Percentiles rank a stretch among this genome's conserved stretches.
Evolutionary conservation across 2,797 vertebrate species (phyloP).

Genomic region (Arnoldichthys spilopterus): DNA sequence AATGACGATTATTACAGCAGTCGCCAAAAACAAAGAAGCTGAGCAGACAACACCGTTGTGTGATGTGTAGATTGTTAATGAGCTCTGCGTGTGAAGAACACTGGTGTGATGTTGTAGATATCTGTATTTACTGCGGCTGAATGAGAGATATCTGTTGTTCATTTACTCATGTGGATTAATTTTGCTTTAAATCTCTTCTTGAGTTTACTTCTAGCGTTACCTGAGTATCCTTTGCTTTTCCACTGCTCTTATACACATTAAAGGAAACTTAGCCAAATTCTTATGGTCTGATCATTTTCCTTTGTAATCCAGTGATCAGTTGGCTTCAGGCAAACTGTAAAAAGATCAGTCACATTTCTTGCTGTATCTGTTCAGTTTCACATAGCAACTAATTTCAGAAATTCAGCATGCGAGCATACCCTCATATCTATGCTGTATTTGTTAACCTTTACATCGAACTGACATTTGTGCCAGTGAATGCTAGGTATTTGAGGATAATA

Average conservation of each 20-base stretch:
- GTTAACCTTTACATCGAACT: too few relatives aligned
- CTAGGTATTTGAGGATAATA: too few relatives aligned
- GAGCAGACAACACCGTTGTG: constrained; percentile 20
- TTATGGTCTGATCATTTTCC: background rate
- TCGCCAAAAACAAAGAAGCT: constrained; percentile 30
- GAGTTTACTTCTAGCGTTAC: constrained; percentile 32
- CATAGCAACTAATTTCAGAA: too few relatives aligned
- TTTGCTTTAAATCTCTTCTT: constrained; percentile 19
- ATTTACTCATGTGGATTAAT: constrained; percentile 16
- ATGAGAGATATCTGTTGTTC: background rate
- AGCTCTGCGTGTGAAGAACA: constrained; percentile 21
- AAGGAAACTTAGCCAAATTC: constrained; percentile 5
- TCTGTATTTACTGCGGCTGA: constrained; percentile 9
- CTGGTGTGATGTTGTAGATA: constrained; percentile 18
- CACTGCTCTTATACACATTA: constrained; percentile 38
- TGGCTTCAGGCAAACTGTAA: too few relatives aligned
- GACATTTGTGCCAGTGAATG: too few relatives aligned
- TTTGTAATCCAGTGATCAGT: constrained; percentile 38
- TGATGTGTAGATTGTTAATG: constrained; percentile 28
- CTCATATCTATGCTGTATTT: too few relatives aligned
- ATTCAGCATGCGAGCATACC: too few relatives aligned
- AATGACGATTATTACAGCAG: constrained; percentile 10
- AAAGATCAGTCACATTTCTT: too few relatives aligned
- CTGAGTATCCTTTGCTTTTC: constrained; percentile 25
- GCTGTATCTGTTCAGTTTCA: too few relatives aligned